Conservation (phyloP, 2,113 vertebrate genomes). For the crab-eating macaque (Macaca fascicularis) region DNA sequence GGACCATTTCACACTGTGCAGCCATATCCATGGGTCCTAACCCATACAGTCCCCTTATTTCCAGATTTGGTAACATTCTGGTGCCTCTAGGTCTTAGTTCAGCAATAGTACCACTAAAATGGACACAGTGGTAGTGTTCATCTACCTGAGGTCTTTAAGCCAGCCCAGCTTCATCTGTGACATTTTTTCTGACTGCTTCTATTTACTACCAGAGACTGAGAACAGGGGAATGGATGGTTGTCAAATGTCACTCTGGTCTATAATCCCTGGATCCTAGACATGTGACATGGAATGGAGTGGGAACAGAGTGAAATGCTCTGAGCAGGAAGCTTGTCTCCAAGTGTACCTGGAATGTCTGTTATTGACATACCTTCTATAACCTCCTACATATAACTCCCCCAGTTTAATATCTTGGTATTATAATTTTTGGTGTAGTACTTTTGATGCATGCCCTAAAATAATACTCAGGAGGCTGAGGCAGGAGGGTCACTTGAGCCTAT, state of each 20-base stretch:
- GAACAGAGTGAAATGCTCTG: neutral
- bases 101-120: neutral
- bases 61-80: constrained; percentile 4
- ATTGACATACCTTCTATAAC: neutral
- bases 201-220: neutral
- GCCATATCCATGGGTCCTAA: neutral
- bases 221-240: neutral
- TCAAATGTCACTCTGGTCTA: neutral
- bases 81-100: neutral
- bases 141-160: neutral
- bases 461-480: neutral
- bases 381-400: neutral
- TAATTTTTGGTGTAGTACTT: neutral
- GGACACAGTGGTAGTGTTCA: neutral
- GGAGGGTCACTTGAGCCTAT: neutral
- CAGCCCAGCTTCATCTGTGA: neutral
- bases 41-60: neutral
- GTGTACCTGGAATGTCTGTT: neutral
- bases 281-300: neutral
- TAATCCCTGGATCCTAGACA: neutral
- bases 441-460: constrained; percentile 6
- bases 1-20: neutral
- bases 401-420: neutral
- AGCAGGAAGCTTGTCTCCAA: neutral
- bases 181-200: neutral